These are phyloP conservation scores for Meles meles DNA, from an alignment of 2,113 vertebrate species.

Conservation along the genomic window DNA sequence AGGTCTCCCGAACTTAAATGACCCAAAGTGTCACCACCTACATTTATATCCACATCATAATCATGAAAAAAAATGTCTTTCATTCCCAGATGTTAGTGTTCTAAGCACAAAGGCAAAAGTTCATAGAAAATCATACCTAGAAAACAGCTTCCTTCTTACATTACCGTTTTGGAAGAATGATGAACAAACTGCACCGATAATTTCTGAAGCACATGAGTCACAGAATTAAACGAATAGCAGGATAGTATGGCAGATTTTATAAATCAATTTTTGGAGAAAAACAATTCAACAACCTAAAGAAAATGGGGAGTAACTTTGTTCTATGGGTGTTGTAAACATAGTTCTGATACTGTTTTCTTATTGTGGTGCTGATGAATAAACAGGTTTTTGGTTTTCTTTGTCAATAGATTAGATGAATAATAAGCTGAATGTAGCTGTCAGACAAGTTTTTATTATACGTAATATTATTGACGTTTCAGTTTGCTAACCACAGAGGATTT, in stretches of 20 bases:
- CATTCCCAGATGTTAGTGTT: background rate
- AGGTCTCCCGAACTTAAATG: background rate
- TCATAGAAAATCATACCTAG: background rate
- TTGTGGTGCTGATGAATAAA: background rate
- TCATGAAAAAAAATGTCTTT: background rate
- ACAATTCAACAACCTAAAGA: background rate
- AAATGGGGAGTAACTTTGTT: background rate
- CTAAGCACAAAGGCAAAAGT: background rate
- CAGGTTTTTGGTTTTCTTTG: background rate
- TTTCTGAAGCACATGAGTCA: background rate
- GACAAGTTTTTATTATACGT: background rate
- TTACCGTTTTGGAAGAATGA: background rate
- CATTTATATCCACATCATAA: background rate
- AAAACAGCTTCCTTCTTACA: background rate
- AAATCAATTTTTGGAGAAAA: background rate
- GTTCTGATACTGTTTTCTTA: background rate
- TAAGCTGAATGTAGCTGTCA: background rate
- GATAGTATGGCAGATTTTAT: background rate
- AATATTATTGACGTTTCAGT: constrained; percentile 30
- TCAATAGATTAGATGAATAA: constrained; percentile 29
- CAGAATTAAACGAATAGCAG: background rate
- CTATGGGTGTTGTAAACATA: background rate
- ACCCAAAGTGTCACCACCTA: background rate
- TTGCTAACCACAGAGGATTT: constrained; percentile 5
- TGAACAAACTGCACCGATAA: background rate